Conservation (phyloP, 2,113 vertebrate species). For the Zootoca vivipara region DNA sequence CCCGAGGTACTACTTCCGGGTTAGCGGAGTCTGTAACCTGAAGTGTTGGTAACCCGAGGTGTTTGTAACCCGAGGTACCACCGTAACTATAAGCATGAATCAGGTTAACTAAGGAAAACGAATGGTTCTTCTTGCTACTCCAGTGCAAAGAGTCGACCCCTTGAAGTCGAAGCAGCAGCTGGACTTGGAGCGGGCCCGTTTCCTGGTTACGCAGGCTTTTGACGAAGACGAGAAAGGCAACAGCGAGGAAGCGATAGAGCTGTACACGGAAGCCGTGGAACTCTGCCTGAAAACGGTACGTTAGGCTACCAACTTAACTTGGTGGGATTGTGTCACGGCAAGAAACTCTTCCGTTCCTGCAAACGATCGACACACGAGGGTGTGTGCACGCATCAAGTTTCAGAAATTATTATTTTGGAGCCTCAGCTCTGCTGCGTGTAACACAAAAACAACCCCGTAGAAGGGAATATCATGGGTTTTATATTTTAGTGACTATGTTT, state of each 20-base stretch:
- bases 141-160: slow-evolving; percentile 90
- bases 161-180: slow-evolving; percentile 94
- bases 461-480: not conserved
- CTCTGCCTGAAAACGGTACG: slow-evolving; percentile 94
- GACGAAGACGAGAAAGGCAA: slow-evolving; percentile 96
- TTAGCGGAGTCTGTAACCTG: too few species aligned
- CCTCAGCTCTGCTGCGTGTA: not conserved
- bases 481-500: not conserved
- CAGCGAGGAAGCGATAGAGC: slow-evolving; percentile 89
- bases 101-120: not conserved
- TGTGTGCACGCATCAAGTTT: slow-evolving; percentile 9
- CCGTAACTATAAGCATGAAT: not conserved
- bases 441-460: not conserved
- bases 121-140: slow-evolving; percentile 2
- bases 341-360: slow-evolving; percentile 65
- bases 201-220: slow-evolving; percentile 97
- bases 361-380: slow-evolving; percentile 50
- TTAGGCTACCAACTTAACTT: slow-evolving; percentile 68
- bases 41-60: too few species aligned
- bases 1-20: too few species aligned
- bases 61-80: too few species aligned
- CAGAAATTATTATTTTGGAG: not conserved
- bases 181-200: slow-evolving; percentile 94
- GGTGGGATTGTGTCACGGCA: slow-evolving; percentile 72
- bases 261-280: slow-evolving; percentile 96